A percentile compares a stretch with the other conserved stretches of the same genome.
These are phyloP conservation scores for Hypercompe scribonia DNA, from an alignment of 2,888 invertebrate genomes.

Conservation along the genomic window DNA sequence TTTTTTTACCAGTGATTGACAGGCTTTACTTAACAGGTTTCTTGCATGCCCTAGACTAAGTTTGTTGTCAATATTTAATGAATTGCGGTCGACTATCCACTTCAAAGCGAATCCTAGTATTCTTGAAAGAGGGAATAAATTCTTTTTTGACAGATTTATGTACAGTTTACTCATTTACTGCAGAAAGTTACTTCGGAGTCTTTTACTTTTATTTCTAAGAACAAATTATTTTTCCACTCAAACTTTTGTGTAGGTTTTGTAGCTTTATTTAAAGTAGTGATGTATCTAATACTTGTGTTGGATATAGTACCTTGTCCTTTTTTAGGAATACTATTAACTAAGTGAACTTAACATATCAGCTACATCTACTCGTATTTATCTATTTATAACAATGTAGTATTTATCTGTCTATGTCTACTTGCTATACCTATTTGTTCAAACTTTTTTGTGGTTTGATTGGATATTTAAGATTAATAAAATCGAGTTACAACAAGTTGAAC, in stretches of 20 bases:
- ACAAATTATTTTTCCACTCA: not conserved
- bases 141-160: not conserved
- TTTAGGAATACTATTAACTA: too few relatives aligned
- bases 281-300: not conserved
- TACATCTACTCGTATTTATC: too few relatives aligned
- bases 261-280: not conserved
- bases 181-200: not conserved
- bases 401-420: too few relatives aligned
- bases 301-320: not conserved
- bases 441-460: too few relatives aligned
- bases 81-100: not conserved
- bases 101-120: not conserved
- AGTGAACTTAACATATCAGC: too few relatives aligned
- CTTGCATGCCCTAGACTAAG: not conserved
- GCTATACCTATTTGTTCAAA: too few relatives aligned
- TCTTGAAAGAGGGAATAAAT: not conserved
- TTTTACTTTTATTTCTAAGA: not conserved
- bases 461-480: too few relatives aligned
- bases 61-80: not conserved
- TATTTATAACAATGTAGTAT: too few relatives aligned
- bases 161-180: not conserved
- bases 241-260: not conserved
- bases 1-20: not conserved
- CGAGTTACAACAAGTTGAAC: too few relatives aligned
- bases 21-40: not conserved